Percentiles rank a stretch among this genome's conserved stretches.
These are phyloP conservation scores for Osmoderma eremita DNA, from an alignment of 2,888 invertebrate genomes.

Conservation along the genomic window DNA sequence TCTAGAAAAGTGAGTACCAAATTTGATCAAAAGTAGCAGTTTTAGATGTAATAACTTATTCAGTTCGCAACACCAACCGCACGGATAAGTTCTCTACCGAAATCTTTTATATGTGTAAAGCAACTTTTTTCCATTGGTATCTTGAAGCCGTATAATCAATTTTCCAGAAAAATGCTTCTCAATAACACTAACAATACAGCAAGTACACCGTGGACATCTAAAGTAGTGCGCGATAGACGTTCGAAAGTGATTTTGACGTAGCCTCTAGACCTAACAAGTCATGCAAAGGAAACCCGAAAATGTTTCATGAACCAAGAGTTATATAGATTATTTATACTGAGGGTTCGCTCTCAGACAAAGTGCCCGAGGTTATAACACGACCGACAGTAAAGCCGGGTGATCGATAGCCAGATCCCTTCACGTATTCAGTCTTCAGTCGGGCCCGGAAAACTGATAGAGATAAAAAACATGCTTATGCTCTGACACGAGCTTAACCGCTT, in stretches of 20 bases:
- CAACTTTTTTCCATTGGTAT: too few species aligned
- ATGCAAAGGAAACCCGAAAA: conserved; percentile 17
- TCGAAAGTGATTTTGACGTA: conserved; percentile 16
- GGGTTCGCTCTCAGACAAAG: conserved; percentile 39
- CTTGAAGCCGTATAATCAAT: too few species aligned
- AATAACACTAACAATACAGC: too few species aligned
- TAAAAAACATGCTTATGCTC: conserved; percentile 34
- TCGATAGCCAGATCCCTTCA: conserved; percentile 39
- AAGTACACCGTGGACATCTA: too few species aligned
- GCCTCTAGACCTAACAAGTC: conserved; percentile 15
- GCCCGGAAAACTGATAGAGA: conserved; percentile 11
- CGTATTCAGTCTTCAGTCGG: conserved; percentile 28
- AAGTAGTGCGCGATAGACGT: too few species aligned
- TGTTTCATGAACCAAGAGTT: conserved; percentile 37
- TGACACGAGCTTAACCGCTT: conserved; percentile 31
- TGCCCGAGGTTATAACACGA: conserved; percentile 42
- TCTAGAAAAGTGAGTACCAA: too few species aligned
- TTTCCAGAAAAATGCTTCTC: too few species aligned
- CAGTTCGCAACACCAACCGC: too few species aligned
- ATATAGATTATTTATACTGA: conserved; percentile 41
- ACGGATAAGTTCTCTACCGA: too few species aligned
- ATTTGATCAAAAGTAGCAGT: too few species aligned
- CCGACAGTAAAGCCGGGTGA: conserved; percentile 40
- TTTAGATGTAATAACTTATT: too few species aligned
- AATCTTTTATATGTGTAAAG: too few species aligned